These are phyloP conservation scores for Ondatra zibethicus DNA, from an alignment of 2,113 vertebrate species.

Conservation along the genomic window DNA sequence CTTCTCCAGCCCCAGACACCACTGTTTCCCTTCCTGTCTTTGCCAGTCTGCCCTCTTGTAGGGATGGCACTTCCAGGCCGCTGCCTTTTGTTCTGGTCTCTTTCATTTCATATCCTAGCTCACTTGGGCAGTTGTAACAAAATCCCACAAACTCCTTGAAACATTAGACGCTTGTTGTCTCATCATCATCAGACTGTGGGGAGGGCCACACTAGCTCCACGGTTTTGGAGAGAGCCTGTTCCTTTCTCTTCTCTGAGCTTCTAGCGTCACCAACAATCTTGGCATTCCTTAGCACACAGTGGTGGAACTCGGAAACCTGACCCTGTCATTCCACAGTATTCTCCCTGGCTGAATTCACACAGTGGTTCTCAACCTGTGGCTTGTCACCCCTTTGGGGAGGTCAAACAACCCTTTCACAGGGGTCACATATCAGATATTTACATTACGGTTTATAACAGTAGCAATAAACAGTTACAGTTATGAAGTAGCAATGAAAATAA, in stretches of 20 bases:
- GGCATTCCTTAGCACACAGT: background rate
- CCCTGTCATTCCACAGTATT: rapidly evolving
- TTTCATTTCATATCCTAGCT: background rate
- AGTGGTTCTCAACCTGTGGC: background rate
- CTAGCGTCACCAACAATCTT: background rate
- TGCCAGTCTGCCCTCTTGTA: background rate
- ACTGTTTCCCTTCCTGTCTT: background rate
- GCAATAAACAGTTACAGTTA: background rate
- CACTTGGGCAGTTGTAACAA: no score
- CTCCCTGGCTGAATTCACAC: background rate
- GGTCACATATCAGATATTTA: background rate
- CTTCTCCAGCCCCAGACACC: background rate
- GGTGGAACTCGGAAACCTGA: background rate
- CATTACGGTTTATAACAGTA: background rate
- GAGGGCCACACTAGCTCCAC: background rate
- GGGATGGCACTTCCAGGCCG: no score
- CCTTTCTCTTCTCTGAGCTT: background rate
- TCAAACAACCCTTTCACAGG: background rate
- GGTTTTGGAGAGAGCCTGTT: background rate
- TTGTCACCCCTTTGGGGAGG: background rate
- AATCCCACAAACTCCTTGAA: background rate
- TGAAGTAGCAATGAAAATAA: background rate
- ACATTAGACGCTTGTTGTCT: background rate
- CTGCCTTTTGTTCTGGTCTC: background rate
- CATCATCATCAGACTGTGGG: background rate